These are phyloP conservation scores for Chanos chanos DNA, from an alignment of 2,797 vertebrate species.

Conservation along the genomic window DNA sequence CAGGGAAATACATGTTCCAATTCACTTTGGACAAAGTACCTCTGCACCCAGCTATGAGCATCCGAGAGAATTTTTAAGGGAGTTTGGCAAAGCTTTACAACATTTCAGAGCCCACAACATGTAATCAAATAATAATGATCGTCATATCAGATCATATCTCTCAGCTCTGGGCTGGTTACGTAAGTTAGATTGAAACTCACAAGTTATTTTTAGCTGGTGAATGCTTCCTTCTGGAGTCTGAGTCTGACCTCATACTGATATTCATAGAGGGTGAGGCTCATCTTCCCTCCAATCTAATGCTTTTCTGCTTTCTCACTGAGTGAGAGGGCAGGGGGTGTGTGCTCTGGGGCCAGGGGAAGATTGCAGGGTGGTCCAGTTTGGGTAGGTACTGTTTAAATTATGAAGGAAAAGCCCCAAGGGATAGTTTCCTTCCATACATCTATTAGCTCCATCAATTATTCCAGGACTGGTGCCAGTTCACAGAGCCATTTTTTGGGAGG, in stretches of 20 bases:
- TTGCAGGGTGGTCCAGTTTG: too few species aligned
- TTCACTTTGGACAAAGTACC: too few species aligned
- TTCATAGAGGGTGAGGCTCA: slow-evolving; percentile 61
- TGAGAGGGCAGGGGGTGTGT: slow-evolving; percentile 16
- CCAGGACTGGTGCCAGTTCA: neutral
- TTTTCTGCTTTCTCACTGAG: too few species aligned
- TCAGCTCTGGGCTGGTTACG: slow-evolving; percentile 37
- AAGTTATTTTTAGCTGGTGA: slow-evolving; percentile 43
- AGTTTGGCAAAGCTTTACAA: too few species aligned
- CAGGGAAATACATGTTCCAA: too few species aligned
- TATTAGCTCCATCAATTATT: slow-evolving; percentile 21
- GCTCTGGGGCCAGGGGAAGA: too few species aligned
- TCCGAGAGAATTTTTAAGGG: too few species aligned
- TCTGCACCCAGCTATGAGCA: too few species aligned
- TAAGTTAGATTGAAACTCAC: slow-evolving; percentile 24
- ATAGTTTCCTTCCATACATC: slow-evolving; percentile 15
- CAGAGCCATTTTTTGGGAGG: neutral
- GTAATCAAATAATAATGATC: slow-evolving; percentile 1
- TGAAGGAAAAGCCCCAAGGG: slow-evolving; percentile 7
- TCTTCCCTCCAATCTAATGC: too few species aligned
- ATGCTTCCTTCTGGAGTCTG: slow-evolving; percentile 13
- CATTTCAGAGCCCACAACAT: slow-evolving; percentile 31
- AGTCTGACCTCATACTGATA: slow-evolving; percentile 61
- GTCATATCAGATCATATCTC: slow-evolving; percentile 46
- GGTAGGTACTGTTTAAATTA: neutral